Evolutionary conservation across 1,140 invertebrate genomes (phyloP), one percentile per base, ranked within the genome.

Genomic region (Drosophila azteca): DNA sequence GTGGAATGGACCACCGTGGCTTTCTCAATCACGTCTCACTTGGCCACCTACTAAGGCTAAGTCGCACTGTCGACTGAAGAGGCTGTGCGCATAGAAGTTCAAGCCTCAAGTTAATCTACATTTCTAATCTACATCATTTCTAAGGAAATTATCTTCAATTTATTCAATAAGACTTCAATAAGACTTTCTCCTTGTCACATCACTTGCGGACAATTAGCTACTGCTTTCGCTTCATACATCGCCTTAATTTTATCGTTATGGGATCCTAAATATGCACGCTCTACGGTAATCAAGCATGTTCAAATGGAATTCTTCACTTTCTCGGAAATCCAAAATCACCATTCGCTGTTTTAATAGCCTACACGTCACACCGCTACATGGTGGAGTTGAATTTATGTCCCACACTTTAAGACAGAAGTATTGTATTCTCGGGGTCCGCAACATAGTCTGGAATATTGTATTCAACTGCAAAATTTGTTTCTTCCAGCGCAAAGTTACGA

Each of bases 371-470:
- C 41, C 31, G 11, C 17, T 31, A 31, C 29, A 31, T n/a, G 49
- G 26, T 51, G 49, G 49, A 15, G 7, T 51, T 4, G 43, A 58
- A 31, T 17, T 20, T 22, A 58, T 41, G 2, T 45, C 45, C 6
- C 54, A 45, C 22, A 58, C 7, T 15, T 7, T 58, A 8, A 41
- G 43, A 26, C 55, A 58, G 45, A 9, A 53, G 35, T 53, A 4
- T 50, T 61, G 17, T 46, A 61, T 58, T 20, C 4, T 46, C 2
- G 55, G 43, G n/a, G 55, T 24, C 15, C 41, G 43, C 15, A 58
- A 58, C 22, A 5, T 58, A 8, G 17, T 58, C 22, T 43, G 43
- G 2, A 46, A 58, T 29, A 20, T n/a, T 8, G 55, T 58, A 26
- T 58, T 58, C 15, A 24, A 44, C 22, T 55, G 15, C 15, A 43